Evolutionary conservation across 1,140 invertebrate species (phyloP), one percentile per base, ranked within the genome.

Genomic region (Drosophila pandora): DNA sequence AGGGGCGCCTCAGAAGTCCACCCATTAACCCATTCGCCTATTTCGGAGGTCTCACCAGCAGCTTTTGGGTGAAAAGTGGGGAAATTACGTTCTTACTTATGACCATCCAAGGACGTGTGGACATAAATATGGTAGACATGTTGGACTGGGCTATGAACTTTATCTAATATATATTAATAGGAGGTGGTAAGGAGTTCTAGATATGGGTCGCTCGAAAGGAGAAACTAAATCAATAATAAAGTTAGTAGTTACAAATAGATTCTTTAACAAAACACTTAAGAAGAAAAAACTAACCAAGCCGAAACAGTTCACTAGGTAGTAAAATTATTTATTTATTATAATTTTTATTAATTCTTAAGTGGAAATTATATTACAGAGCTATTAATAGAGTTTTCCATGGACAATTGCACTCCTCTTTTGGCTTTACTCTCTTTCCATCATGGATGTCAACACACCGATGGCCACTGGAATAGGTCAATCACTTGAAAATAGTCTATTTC

Each of bases 401-500:
- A 17, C 13, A 43, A 9, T 39, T 28, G 9, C 9, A 13, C 10
- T 13, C n/a, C 22, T 34, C 4, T 6, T 1, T 28, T 10, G n/a
- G 25, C n/a, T 64, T 23, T 62, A 65, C 32, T 30, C 32, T 2
- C 32, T 23, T 65, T 41, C 30, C 62, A 41, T 48, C 45, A 32
- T 12, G 32, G 3, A 6, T 21, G 13, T 25, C n/a, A 7, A 39
- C 12, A 28, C 32, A 62, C 17, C 30, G 13, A 47, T 23, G 39
- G 49, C 22, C 41, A 41, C 39, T 53, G 45, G 52, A 62, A 55
- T 57, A 34, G 47, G 34, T 56, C 52, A 43, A 61, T 71, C 10
- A 12, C 13, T 28, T 67, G 48, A 30, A 69, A 54, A 21, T 57
- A 56, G 10, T 32, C 17, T 17, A 17, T 1, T 17, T 0, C 0